phyloP scores from a whole-genome alignment of 92 coral and sea anemone species.

The Zoanthus sociatus region DNA sequence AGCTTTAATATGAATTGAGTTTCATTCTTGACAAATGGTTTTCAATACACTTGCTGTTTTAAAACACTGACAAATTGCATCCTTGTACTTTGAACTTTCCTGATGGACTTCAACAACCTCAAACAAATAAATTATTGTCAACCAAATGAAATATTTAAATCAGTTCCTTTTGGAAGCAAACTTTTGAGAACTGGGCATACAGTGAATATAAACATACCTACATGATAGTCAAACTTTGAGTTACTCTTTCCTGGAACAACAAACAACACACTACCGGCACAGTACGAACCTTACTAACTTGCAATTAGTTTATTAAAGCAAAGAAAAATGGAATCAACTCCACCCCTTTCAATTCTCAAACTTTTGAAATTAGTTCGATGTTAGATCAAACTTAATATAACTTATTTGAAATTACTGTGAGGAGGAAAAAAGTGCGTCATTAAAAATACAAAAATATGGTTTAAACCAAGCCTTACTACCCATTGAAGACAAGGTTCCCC shows the following conservation, averaged over 20 bases:
- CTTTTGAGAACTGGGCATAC: too few relatives aligned
- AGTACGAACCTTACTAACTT: neutral
- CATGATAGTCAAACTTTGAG: too few relatives aligned
- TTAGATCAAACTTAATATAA: neutral
- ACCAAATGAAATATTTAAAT: too few relatives aligned
- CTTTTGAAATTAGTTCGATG: neutral
- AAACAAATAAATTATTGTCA: too few relatives aligned
- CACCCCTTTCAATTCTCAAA: conserved; percentile 21
- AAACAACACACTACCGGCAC: neutral
- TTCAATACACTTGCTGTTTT: too few relatives aligned
- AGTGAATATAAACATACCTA: too few relatives aligned
- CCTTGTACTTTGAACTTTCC: too few relatives aligned
- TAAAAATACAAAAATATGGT: neutral
- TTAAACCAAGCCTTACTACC: neutral
- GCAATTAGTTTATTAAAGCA: conserved; percentile 1
- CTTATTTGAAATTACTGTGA: neutral
- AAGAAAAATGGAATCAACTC: conserved; percentile 12
- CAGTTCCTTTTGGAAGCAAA: too few relatives aligned
- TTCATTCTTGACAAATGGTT: too few relatives aligned
- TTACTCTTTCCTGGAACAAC: neutral
- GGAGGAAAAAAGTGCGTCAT: neutral
- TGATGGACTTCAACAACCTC: too few relatives aligned
- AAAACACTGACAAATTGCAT: too few relatives aligned
- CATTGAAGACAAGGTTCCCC: neutral
- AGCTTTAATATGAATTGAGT: too few relatives aligned